Evolutionary conservation across 2,888 invertebrate genomes (phyloP).

Genomic region (Ectemnius lituratus): DNA sequence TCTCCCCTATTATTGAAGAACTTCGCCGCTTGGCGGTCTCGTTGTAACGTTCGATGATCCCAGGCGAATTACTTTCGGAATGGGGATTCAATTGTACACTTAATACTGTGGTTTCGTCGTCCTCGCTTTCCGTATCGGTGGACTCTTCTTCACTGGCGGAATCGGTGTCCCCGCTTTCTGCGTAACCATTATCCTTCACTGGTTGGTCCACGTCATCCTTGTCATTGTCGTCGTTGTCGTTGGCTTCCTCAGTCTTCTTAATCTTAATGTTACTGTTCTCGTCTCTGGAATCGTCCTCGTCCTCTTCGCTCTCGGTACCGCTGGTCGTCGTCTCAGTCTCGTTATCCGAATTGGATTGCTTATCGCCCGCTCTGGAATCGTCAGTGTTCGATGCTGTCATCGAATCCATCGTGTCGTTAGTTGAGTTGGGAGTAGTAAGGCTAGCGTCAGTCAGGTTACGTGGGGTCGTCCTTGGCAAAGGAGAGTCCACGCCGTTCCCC

Average conservation of each 20-base stretch:
- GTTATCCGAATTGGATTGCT: slow-evolving; percentile 13
- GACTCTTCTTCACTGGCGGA: slow-evolving; percentile 19
- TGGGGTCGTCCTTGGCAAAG: slow-evolving; percentile 18
- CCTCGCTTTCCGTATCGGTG: slow-evolving; percentile 21
- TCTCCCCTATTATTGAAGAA: slow-evolving; percentile 52
- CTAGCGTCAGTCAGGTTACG: not conserved
- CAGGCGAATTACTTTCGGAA: slow-evolving; percentile 25
- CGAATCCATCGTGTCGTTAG: not conserved
- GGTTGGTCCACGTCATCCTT: too few species aligned
- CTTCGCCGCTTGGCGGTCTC: slow-evolving; percentile 44
- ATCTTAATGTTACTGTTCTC: slow-evolving; percentile 48
- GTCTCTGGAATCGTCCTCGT: slow-evolving; percentile 44
- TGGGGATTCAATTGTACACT: slow-evolving; percentile 36
- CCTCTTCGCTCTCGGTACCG: slow-evolving; percentile 33
- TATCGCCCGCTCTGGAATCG: not conserved
- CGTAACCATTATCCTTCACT: too few species aligned
- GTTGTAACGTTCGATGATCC: slow-evolving; percentile 32
- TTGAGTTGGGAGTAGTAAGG: not conserved
- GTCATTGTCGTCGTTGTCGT: slow-evolving; percentile 6
- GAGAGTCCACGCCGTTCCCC: slow-evolving; percentile 47
- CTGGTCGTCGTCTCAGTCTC: slow-evolving; percentile 34
- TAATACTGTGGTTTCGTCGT: slow-evolving; percentile 40
- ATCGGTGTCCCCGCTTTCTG: slow-evolving; percentile 11
- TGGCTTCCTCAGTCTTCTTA: slow-evolving; percentile 28
- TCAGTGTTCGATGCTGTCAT: slow-evolving; percentile 2